Percentiles rank a stretch among this genome's conserved stretches.
Conservation (phyloP, 2,797 vertebrate genomes). For the Mus caroli region DNA sequence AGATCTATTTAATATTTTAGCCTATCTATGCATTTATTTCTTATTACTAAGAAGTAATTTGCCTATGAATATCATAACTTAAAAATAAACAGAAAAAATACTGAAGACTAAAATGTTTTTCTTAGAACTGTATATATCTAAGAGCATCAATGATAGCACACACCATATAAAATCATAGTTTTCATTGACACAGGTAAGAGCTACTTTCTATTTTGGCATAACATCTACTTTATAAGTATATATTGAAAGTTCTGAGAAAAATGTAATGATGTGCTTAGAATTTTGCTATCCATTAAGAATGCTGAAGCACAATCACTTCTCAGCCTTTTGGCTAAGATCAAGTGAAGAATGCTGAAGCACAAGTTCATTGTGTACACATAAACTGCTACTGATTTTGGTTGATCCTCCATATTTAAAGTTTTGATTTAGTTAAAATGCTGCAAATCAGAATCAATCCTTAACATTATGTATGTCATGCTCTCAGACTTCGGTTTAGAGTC, state of each 20-base stretch:
- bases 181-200: neutral
- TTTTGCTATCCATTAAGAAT: neutral
- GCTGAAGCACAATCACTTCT: neutral
- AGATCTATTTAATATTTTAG: conserved; percentile 35
- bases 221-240: neutral
- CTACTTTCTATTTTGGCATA: conserved; percentile 1
- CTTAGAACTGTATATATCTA: neutral
- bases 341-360: neutral
- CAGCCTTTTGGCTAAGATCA: too few relatives aligned
- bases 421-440: conserved; percentile 47
- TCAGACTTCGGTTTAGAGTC: neutral
- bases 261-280: neutral
- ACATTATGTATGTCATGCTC: neutral
- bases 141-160: neutral
- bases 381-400: neutral
- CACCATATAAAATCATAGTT: neutral
- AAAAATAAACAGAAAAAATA: conserved; percentile 2
- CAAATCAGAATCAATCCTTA: conserved; percentile 40
- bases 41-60: conserved; percentile 54
- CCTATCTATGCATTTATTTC: conserved; percentile 29
- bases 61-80: conserved; percentile 20
- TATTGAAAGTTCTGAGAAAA: conserved; percentile 20
- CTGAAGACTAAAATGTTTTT: conserved; percentile 14
- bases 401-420: neutral
- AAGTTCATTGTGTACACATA: neutral